Evolutionary conservation across 2,797 vertebrate genomes (phyloP).

Genomic region (Channa striata): DNA sequence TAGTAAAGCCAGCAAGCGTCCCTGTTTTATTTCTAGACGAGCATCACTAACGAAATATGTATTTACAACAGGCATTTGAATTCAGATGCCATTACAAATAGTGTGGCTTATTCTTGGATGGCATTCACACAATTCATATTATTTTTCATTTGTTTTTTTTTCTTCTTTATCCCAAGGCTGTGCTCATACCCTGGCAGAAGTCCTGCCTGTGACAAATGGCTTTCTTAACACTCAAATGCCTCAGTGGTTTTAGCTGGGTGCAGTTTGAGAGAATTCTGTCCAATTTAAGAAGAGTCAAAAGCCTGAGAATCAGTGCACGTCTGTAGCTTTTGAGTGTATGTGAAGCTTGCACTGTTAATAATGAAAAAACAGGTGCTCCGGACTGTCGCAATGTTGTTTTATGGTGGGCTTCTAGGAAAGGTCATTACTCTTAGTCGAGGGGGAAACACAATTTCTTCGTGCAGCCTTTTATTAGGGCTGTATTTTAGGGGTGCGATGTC

Average conservation of each 20-base stretch:
- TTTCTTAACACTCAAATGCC: constrained; percentile 54
- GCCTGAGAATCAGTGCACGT: constrained; percentile 14
- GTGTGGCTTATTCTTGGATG: constrained; percentile 28
- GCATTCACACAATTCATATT: constrained; percentile 41
- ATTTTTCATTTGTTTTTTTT: constrained; percentile 44
- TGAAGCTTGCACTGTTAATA: constrained; percentile 60
- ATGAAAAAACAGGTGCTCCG: constrained; percentile 66
- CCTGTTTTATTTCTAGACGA: constrained; percentile 25
- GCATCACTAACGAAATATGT: constrained; percentile 29
- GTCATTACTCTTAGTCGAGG: constrained; percentile 64
- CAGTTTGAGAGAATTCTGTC: constrained; percentile 53
- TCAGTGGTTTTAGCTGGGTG: constrained; percentile 38
- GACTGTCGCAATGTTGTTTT: constrained; percentile 59
- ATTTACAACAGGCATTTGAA: constrained; percentile 38
- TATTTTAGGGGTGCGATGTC: constrained; percentile 71
- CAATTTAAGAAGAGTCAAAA: constrained; percentile 65
- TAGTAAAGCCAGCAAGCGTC: background rate
- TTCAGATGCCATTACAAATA: constrained; percentile 36
- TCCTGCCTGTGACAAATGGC: constrained; percentile 62
- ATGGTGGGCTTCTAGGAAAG: constrained; percentile 52
- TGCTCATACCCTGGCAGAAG: constrained; percentile 44
- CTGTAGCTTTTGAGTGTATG: constrained; percentile 24
- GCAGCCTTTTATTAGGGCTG: constrained; percentile 64
- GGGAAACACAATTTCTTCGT: constrained; percentile 50
- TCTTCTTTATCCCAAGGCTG: constrained; percentile 20